Conservation (phyloP, 2,113 vertebrate species). For the Phyllopteryx taeniolatus region DNA sequence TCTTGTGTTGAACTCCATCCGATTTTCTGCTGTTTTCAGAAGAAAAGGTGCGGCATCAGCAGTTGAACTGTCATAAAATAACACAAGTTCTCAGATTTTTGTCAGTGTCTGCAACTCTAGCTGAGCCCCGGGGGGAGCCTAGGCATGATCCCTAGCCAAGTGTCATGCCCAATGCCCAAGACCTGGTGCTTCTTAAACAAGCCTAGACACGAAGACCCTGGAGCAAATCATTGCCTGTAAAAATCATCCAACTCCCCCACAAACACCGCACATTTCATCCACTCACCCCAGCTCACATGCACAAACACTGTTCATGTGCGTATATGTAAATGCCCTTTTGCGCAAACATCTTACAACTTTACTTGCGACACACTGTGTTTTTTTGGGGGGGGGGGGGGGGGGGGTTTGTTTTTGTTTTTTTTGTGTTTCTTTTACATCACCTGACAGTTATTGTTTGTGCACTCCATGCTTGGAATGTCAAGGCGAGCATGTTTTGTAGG, state of each 20-base stretch:
- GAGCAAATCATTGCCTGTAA: slow-evolving; percentile 55
- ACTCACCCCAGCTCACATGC: background rate
- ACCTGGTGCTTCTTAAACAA: slow-evolving; percentile 56
- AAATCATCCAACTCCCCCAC: slow-evolving; percentile 55
- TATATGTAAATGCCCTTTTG: slow-evolving; percentile 49
- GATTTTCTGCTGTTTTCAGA: slow-evolving; percentile 13
- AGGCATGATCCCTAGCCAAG: slow-evolving; percentile 52
- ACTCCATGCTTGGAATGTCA: slow-evolving; percentile 2
- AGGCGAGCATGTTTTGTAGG: slow-evolving; percentile 13
- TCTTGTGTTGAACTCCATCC: background rate
- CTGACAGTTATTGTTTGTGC: slow-evolving; percentile 55
- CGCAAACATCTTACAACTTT: slow-evolving; percentile 10
- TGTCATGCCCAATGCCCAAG: slow-evolving; percentile 36
- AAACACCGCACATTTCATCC: slow-evolving; percentile 53
- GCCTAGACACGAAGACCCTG: slow-evolving; percentile 65
- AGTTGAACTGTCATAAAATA: slow-evolving; percentile 15
- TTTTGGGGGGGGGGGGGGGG: background rate
- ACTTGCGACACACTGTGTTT: slow-evolving; percentile 24
- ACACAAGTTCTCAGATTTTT: slow-evolving; percentile 39
- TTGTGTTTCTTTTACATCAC: slow-evolving; percentile 11
- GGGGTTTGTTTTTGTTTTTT: slow-evolving; percentile 13
- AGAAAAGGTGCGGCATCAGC: slow-evolving; percentile 9
- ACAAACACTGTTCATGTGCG: slow-evolving; percentile 34
- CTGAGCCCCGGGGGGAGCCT: slow-evolving; percentile 51
- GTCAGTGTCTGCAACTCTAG: slow-evolving; percentile 58